phyloP scores from a whole-genome alignment of 1,140 invertebrate species.

The Brachionus sp. region DNA sequence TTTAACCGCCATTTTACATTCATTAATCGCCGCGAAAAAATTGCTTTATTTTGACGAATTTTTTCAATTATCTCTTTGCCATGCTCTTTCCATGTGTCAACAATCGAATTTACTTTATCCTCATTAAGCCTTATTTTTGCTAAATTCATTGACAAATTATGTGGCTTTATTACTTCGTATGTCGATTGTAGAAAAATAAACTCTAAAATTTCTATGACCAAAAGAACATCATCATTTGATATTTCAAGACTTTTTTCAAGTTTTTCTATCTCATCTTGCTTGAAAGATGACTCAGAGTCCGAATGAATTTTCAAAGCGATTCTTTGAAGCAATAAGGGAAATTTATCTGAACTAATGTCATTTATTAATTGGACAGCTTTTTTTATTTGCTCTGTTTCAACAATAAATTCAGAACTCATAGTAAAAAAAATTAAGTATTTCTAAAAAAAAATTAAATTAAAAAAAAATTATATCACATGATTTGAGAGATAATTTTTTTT shows the following conservation, averaged over 20 bases:
- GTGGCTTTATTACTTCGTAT: constrained; percentile 20
- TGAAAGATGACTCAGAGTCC: background rate
- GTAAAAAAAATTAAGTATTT: background rate
- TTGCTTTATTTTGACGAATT: constrained; percentile 36
- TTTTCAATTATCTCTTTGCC: constrained; percentile 34
- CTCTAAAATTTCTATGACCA: constrained; percentile 30
- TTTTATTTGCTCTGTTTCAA: constrained; percentile 38
- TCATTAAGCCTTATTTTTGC: background rate
- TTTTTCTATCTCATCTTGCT: constrained; percentile 8
- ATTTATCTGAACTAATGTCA: background rate
- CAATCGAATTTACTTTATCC: constrained; percentile 1
- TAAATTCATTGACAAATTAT: background rate
- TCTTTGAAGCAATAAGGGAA: constrained; percentile 15
- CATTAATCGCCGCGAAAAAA: background rate
- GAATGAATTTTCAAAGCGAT: constrained; percentile 25
- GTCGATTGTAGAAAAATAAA: constrained; percentile 38
- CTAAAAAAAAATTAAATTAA: background rate
- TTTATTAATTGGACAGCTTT: constrained; percentile 14
- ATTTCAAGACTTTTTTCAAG: constrained; percentile 15
- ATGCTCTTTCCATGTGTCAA: background rate
- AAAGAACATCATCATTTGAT: background rate
- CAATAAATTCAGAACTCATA: constrained; percentile 26
- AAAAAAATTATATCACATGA: constrained; percentile 1
- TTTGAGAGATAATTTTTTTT: background rate
- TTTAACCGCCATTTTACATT: constrained; percentile 40